Evolutionary conservation across 2,888 invertebrate genomes (phyloP), one percentile per base, ranked within the genome.

Genomic region (Oeneis ivallda): DNA sequence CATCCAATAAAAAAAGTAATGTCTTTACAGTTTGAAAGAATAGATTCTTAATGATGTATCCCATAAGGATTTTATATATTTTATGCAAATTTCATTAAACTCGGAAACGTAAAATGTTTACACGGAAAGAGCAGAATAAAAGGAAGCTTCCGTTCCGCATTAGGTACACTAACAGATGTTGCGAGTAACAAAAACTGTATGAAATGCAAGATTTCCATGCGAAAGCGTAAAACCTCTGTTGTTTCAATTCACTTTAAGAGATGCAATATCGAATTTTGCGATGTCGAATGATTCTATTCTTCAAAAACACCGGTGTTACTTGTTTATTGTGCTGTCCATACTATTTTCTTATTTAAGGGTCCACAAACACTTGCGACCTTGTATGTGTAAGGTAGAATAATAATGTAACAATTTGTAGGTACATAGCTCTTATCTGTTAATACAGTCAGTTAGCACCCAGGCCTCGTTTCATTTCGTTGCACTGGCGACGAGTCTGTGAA

Each of bases 221-320:
- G 71, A 74, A 67, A 70, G 67, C 56, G 47, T 57, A 56, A 67
- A 70, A 58, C 71, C 69, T 26, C 63, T 74, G 17, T 56, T 64
- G 71, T 70, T 70, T 74, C 17, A 68, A 72, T 61, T 65, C 69
- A 57, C 66, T 73, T 26, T 26, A 26, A 63, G 45, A 63, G 67
- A 54, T 71, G 70, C 57, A 71, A 71, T 59, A 67, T 74, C 49
- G 62, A 64, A 60, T 71, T 71, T 69, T 73, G 70, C 26, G 53
- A 68, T 37, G 60, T 68, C n/a, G 39, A 62, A 67, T 17, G 6
- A n/a, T 62, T 57, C 41, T 68, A 9, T 60, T 62, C 57, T 66
- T 10, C 65, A 61, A 50, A 65, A 67, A 59, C 62, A 71, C 19
- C 69, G 70, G 64, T 66, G 50, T 13, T 67, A 56, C 50, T 45